A percentile compares a stretch with the other conserved stretches of the same genome.
Conservation (phyloP, 1,140 invertebrate species). For the Drosophila bocki region DNA sequence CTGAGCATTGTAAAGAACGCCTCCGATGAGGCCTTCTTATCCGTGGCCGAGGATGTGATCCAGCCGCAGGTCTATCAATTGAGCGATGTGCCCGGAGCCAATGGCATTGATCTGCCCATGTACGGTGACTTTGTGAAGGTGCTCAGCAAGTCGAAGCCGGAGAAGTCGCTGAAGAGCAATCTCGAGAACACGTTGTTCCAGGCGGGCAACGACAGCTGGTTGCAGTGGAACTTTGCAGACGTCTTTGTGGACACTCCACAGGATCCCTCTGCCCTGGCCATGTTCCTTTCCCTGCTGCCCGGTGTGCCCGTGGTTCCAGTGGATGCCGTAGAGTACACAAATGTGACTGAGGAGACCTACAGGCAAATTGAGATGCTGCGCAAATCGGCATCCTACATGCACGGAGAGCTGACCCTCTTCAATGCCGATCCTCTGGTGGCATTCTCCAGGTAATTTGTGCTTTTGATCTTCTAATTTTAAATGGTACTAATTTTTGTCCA, state of each 20-base stretch:
- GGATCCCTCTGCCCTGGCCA: slow-evolving; percentile 86
- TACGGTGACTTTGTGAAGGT: slow-evolving; percentile 67
- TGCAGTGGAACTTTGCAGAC: slow-evolving; percentile 78
- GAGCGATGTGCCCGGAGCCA: slow-evolving; percentile 22
- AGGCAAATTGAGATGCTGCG: slow-evolving; percentile 85
- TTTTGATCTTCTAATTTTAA: not conserved
- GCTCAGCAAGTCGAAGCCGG: slow-evolving; percentile 40
- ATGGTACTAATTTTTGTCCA: slow-evolving; percentile 1
- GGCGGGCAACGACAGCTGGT: slow-evolving; percentile 61
- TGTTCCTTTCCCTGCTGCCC: slow-evolving; percentile 89
- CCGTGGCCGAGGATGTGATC: slow-evolving; percentile 74
- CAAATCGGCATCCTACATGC: slow-evolving; percentile 86
- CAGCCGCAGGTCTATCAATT: slow-evolving; percentile 61
- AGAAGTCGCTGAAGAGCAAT: slow-evolving; percentile 47
- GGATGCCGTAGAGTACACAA: slow-evolving; percentile 85
- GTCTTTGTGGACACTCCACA: slow-evolving; percentile 50
- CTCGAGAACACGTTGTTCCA: slow-evolving; percentile 47
- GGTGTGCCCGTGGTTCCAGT: slow-evolving; percentile 89
- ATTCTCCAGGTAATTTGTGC: slow-evolving; percentile 87
- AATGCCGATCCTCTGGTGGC: slow-evolving; percentile 87
- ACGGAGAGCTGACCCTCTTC: slow-evolving; percentile 86
- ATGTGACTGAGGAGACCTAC: slow-evolving; percentile 54
- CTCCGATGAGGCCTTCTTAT: slow-evolving; percentile 85
- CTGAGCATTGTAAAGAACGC: slow-evolving; percentile 86
- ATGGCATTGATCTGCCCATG: slow-evolving; percentile 78